Percentiles rank a stretch among this genome's conserved stretches.
Evolutionary conservation across 2,113 vertebrate species (phyloP).

Genomic region (Rhinolophus ferrumequinum): DNA sequence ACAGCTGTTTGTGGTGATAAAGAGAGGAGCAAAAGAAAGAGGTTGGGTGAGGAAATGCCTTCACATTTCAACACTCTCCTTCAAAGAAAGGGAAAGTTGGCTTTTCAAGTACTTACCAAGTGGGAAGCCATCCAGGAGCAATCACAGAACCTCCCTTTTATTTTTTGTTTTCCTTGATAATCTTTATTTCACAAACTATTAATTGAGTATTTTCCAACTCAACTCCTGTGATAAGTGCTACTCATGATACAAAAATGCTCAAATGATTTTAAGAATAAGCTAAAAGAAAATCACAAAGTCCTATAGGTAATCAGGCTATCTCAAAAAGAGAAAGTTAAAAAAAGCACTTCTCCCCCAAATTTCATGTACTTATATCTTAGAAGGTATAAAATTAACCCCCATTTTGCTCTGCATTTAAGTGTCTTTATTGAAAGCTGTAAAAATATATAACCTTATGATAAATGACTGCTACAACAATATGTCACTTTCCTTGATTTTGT

Average conservation of each 20-base stretch:
- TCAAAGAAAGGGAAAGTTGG: not conserved
- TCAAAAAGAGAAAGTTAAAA: not conserved
- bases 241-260: not conserved
- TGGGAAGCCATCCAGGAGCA: not conserved
- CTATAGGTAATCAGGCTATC: not conserved
- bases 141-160: not conserved
- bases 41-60: not conserved
- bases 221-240: not conserved
- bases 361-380: not conserved
- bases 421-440: not conserved
- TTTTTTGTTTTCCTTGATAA: not conserved
- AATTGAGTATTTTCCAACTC: not conserved
- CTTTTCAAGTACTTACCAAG: not conserved
- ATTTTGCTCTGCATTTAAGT: not conserved
- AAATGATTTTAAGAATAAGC: not conserved
- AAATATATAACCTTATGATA: not conserved
- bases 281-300: not conserved
- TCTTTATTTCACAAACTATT: not conserved
- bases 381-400: not conserved
- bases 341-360: not conserved
- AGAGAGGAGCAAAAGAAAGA: not conserved
- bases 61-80: not conserved
- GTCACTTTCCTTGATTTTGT: constrained; percentile 30
- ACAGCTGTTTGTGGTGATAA: not conserved
- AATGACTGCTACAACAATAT: not conserved